Conservation (phyloP, 2,797 vertebrate species). For the Gallinago nigripennis region DNA sequence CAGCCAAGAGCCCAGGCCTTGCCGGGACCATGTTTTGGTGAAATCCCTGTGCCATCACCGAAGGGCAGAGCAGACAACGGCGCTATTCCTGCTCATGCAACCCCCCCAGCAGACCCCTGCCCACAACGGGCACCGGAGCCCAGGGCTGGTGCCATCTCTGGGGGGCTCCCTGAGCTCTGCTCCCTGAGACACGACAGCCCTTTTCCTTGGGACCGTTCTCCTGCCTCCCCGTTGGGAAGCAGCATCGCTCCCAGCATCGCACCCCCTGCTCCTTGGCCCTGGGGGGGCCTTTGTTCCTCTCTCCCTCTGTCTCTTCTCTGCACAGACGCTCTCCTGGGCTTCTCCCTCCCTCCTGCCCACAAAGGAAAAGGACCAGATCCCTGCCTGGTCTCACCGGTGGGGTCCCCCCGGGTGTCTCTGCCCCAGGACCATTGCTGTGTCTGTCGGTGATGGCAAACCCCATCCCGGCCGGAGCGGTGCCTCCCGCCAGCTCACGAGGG, state of each 20-base stretch:
- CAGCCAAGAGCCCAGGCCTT: neutral
- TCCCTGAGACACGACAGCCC: neutral
- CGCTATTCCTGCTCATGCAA: neutral
- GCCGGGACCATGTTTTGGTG: neutral
- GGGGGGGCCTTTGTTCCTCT: neutral
- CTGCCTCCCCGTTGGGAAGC: neutral
- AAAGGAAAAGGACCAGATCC: neutral
- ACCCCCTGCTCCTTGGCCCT: accelerated
- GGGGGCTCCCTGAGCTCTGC: neutral
- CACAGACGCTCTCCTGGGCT: neutral
- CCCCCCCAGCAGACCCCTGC: neutral
- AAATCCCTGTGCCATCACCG: neutral
- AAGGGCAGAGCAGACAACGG: neutral
- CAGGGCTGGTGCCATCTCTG: neutral
- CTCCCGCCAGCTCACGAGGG: neutral
- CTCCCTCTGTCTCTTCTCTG: neutral
- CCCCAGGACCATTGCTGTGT: neutral
- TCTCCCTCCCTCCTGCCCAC: neutral
- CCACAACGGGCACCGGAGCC: accelerated
- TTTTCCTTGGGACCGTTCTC: neutral
- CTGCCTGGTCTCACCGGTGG: neutral
- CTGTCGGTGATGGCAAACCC: neutral
- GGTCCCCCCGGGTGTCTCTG: neutral
- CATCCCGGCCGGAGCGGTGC: neutral
- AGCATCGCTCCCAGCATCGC: neutral